Base-by-base conservation (phyloP, 2,888 invertebrate species). In the Unio delphinus region DNA sequence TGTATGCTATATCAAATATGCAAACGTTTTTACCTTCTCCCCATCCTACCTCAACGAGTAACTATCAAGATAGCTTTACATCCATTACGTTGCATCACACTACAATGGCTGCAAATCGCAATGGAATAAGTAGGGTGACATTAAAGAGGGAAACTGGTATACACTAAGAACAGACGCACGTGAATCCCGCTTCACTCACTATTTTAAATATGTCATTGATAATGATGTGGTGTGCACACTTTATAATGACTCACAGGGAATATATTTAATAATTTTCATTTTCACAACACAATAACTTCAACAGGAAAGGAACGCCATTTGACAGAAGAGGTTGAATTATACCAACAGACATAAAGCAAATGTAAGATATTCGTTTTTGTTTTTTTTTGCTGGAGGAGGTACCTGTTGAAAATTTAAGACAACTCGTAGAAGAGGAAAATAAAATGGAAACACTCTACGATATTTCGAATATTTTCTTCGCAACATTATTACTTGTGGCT, bases 131-230 rank as follows among this genome's bases (percentile, higher is more conserved):
- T 11, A 45, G 11, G 11, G 11, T 45, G 1, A 45, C 11, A 11
- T 11, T 45, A 45, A 45, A 45, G 2, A 45, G 11, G 8, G 45
- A 8, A 11, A 45, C 45, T 2, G 11, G 11, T 11, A 45, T 11
- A 45, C 45, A 45, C 57, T 34, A 18, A 61, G 73, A 62, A 64
- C 73, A 56, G 64, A 69, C 26, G 57, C 34, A 0, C 78, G 79
- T 65, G 58, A 69, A 18, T 55, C 55, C 18, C 78, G 79, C 64
- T 80, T 80, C 70, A 17, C 66, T 30, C 79, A 79, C 30, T 58
- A 75, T 58, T 79, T 77, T 69, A 73, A 72, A 55, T 77, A 76
- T 61, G 28, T 73, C 20, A 70, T 79, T 55, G 66, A 75, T 28
- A 77, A 77, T 64, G 69, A 69, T 7, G 55, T 70, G n/a, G 72